These are phyloP conservation scores for Eretmocerus hayati DNA, from an alignment of 2,888 invertebrate species.

Conservation along the genomic window DNA sequence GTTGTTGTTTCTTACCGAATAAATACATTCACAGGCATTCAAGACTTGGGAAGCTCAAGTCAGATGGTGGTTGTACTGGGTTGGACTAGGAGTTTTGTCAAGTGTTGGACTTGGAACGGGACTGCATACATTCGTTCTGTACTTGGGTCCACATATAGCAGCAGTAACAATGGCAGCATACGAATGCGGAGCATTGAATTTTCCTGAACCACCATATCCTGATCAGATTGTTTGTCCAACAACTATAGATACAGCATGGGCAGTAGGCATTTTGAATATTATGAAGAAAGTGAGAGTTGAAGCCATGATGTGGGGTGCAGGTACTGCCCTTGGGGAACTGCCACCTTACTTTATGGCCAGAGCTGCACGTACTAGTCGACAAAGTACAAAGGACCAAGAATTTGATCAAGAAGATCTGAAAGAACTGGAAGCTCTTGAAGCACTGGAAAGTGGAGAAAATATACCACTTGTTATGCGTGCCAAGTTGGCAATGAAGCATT, in stretches of 20 bases:
- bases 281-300: conserved; percentile 93
- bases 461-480: conserved; percentile 66
- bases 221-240: conserved; percentile 93
- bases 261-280: conserved; percentile 82
- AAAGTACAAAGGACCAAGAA: conserved; percentile 47
- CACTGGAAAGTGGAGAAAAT: conserved; percentile 54
- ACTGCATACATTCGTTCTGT: conserved; percentile 95
- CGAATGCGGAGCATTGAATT: conserved; percentile 90
- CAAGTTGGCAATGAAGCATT: conserved; percentile 77
- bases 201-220: conserved; percentile 97
- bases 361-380: conserved; percentile 63
- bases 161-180: conserved; percentile 96
- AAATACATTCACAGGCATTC: conserved; percentile 32
- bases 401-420: conserved; percentile 63
- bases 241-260: conserved; percentile 54
- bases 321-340: conserved; percentile 97
- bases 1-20: too few species aligned
- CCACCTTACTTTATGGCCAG: conserved; percentile 99
- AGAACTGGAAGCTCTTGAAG: conserved; percentile 65
- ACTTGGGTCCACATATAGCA: conserved; percentile 98
- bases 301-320: conserved; percentile 95
- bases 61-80: conserved; percentile 84
- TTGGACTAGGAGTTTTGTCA: conserved; percentile 88
- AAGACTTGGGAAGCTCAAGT: conserved; percentile 44
- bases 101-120: conserved; percentile 98